Evolutionary conservation across 2,888 invertebrate species (phyloP).

Genomic region (Diadegma fenestrale): DNA sequence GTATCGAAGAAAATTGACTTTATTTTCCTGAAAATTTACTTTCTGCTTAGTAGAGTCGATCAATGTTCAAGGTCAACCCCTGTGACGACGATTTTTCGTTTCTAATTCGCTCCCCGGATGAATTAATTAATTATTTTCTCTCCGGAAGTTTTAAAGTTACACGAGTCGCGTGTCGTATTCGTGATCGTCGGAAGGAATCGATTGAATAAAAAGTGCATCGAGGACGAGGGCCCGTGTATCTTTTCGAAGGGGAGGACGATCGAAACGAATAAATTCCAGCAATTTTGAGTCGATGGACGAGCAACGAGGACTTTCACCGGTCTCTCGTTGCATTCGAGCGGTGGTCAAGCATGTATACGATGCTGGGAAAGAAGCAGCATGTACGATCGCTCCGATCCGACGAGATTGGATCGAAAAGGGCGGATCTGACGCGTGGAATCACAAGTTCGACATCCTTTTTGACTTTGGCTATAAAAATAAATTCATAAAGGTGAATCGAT

Average conservation of each 20-base stretch:
- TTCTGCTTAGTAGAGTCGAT: no score
- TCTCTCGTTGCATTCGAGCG: slow-evolving; percentile 25
- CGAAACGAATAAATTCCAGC: slow-evolving; percentile 46
- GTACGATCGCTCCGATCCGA: not conserved
- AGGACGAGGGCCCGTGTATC: slow-evolving; percentile 13
- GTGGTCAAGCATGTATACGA: slow-evolving; percentile 45
- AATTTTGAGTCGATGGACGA: slow-evolving; percentile 31
- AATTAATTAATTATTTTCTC: slow-evolving; percentile 11
- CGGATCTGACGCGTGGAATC: not conserved
- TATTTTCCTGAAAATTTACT: no score
- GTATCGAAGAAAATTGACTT: no score
- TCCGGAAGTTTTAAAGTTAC: not conserved
- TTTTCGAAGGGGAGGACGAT: slow-evolving; percentile 52
- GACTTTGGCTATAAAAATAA: not conserved
- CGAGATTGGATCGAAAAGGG: slow-evolving; percentile 1
- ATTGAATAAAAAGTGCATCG: slow-evolving; percentile 23
- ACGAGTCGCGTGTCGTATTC: slow-evolving; percentile 11
- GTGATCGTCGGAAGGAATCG: not conserved
- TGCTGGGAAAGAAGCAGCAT: slow-evolving; percentile 14
- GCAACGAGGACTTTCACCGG: slow-evolving; percentile 54
- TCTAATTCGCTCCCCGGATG: no score
- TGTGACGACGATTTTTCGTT: no score
- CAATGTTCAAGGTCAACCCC: no score
- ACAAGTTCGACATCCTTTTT: not conserved
- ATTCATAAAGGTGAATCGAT: slow-evolving; percentile 5